Evolutionary conservation across 2,113 vertebrate species (phyloP).

Genomic region (Onychostoma macrolepis): DNA sequence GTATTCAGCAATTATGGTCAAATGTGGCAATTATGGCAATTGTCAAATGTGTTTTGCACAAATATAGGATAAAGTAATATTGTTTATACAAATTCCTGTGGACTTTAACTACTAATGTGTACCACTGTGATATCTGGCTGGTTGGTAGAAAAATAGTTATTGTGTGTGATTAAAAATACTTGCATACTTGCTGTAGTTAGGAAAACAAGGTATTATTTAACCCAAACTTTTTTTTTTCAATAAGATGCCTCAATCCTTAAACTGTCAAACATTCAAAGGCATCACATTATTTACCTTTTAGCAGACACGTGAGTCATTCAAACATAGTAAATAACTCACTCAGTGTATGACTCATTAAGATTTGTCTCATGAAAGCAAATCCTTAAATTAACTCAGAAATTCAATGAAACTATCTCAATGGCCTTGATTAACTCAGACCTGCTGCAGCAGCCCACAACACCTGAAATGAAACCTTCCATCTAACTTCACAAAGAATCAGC

Average conservation of each 20-base stretch:
- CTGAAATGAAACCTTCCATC: constrained; percentile 16
- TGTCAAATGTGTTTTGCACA: too few species aligned
- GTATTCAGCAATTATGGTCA: not conserved
- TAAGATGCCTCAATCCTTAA: not conserved
- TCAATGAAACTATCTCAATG: not conserved
- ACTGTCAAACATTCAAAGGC: not conserved
- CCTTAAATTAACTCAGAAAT: not conserved
- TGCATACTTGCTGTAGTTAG: not conserved
- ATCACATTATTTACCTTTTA: not conserved
- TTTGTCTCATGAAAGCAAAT: not conserved
- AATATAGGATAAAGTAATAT: too few species aligned
- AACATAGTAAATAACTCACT: not conserved
- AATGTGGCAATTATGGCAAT: not conserved
- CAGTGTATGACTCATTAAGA: not conserved
- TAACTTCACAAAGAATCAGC: not conserved
- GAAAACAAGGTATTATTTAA: not conserved
- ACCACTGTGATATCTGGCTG: not conserved
- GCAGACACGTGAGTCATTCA: not conserved
- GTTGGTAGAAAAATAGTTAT: not conserved
- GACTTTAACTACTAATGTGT: not conserved
- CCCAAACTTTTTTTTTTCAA: not conserved
- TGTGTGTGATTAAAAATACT: not conserved
- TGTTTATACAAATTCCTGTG: not conserved
- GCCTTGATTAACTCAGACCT: not conserved
- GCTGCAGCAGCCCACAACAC: not conserved